Base-by-base conservation (phyloP, 2,888 invertebrate species). In the Cerceris ruficornis region DNA sequence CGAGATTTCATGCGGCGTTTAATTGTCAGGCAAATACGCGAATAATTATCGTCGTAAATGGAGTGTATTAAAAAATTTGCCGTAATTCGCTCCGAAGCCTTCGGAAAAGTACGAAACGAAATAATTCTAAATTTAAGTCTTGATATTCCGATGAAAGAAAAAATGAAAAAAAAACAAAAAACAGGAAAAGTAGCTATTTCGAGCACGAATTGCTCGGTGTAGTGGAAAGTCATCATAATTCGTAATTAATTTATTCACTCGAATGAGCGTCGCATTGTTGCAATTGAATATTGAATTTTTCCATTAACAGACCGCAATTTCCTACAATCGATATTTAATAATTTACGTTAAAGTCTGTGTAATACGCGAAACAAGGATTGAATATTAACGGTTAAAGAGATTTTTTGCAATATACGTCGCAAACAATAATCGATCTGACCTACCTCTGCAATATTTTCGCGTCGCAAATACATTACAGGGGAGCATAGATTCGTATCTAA, bases 251-350 rank as follows among this genome's bases (percentile, higher is more conserved):
- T 84, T 76, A 75, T 71, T 71, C 84, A 74, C 69, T 74, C 57
- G 61, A 49, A 64, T 58, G 61, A 70, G 67, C 70, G 70, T 71
- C 62, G 65, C 68, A 79, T 84, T 76, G 69, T 74, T 70, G 57
- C 64, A 66, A 60, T 69, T 84, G 79, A 84, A 84, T 83, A 84
- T 83, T 84, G 73, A 79, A 83, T 79, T 81, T 84, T 83, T 84
- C 84, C 82, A 84, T 83, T 84, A 83, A 71, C 79, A 60, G 71
- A 11, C 70, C 64, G 71, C 74, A 69, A 69, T 79, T 79, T 70
- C 75, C 71, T 61, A 46, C 79, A 84, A 84, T 84, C 84, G 82
- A 74, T 75, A 76, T 83, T 81, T 81, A 84, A 84, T 82, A 71
- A 82, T 64, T 84, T 75, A 70, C 54, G 41, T 9, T 8, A 28